phyloP scores from a whole-genome alignment of 2,113 vertebrate species.

The Geothlypis trichas region DNA sequence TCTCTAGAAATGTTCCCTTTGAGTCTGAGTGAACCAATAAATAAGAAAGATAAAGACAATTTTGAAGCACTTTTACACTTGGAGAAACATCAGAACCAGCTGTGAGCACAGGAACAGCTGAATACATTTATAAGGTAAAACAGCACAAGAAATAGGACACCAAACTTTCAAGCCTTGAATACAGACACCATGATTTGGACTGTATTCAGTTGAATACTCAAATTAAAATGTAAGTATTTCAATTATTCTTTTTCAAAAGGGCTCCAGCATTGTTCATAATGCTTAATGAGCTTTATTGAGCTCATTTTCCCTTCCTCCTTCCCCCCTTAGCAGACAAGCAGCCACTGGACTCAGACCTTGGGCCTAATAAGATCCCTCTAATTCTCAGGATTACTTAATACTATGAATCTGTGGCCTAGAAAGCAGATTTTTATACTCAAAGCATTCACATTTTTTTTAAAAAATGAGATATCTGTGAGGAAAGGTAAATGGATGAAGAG shows the following conservation, averaged over 20 bases:
- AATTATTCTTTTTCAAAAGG: neutral
- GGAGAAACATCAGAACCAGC: neutral
- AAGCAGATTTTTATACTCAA: neutral
- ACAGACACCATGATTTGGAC: neutral
- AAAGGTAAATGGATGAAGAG: neutral
- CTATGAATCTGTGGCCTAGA: neutral
- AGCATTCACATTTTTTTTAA: neutral
- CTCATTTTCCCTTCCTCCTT: neutral
- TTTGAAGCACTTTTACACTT: neutral
- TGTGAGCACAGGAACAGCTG: neutral
- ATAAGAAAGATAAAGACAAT: neutral
- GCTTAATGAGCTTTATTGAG: neutral
- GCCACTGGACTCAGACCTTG: slow-evolving; percentile 22
- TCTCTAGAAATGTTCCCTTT: neutral
- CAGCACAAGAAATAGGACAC: neutral
- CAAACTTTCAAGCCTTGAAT: neutral
- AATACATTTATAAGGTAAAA: neutral
- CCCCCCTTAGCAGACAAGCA: slow-evolving; percentile 25
- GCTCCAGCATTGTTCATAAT: neutral
- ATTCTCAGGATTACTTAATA: neutral
- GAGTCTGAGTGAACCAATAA: neutral
- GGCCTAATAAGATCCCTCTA: neutral
- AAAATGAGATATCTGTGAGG: neutral
- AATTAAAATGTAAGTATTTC: neutral
- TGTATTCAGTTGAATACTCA: neutral